Evolutionary conservation across 1,140 invertebrate species (phyloP), one percentile per base, ranked within the genome.

Genomic region (Drosophila sturtevanti): DNA sequence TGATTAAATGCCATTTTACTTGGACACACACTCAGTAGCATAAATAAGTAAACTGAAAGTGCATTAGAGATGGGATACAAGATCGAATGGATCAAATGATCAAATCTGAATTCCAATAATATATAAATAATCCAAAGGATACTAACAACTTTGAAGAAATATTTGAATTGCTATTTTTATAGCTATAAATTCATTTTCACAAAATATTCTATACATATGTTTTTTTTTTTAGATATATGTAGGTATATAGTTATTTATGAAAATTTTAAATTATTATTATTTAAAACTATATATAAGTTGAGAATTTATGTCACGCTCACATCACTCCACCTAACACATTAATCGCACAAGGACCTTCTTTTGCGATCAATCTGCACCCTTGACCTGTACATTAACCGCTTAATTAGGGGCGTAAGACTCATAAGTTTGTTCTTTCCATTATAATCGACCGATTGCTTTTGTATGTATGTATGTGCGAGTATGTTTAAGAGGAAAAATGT

Each of bases 341-440:
- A 63, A 75, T 60, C 77, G 54, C 72, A 72, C 41, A 75, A 63
- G 60, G 61, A 68, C 44, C 44, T 52, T 27, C 41, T 48, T 48
- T 48, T 48, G 41, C 41, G 41, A 48, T 48, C 41, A 48, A 48
- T 48, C 41, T 48, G 11, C 81, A 86, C 81, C 81, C 81, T 81
- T 85, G 81, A 85, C 85, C 81, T 55, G n/a, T 48, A 55, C 51
- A 60, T 67, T 85, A 77, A 85, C 81, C 81, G 81, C 70, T 85
- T 85, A 85, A 85, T 85, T 85, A 85, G 81, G 74, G 56, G 77
- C 62, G 74, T 77, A 68, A 85, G 81, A 48, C 41, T 48, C 41
- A 48, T 71, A 74, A 56, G 54, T 56, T 31, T 34, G 73, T 85
- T 80, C 74, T 76, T 80, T 77, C 73, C 81, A 55, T 68, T 72